These are phyloP conservation scores for Heliothis subflexa DNA, from an alignment of 1,140 invertebrate genomes.

Conservation along the genomic window DNA sequence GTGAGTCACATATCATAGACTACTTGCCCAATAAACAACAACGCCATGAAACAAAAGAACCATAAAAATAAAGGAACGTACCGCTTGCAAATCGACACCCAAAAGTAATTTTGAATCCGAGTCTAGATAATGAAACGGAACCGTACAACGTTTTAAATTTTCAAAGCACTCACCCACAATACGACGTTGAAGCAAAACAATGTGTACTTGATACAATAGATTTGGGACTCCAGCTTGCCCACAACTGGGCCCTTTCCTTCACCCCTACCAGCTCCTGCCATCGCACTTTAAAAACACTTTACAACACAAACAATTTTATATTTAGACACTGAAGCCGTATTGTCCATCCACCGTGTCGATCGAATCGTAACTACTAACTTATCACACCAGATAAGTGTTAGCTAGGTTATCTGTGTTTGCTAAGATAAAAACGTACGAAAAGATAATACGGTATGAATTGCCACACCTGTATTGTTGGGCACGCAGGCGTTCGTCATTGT, in stretches of 20 bases:
- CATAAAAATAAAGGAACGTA: background rate
- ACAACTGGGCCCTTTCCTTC: slow-evolving; percentile 79
- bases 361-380: slow-evolving; percentile 71
- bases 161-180: slow-evolving; percentile 87
- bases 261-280: slow-evolving; percentile 78
- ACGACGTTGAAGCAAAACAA: slow-evolving; percentile 91
- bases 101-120: slow-evolving; percentile 55
- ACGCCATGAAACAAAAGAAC: background rate
- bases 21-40: background rate
- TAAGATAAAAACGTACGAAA: slow-evolving; percentile 74
- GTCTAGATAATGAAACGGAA: slow-evolving; percentile 43
- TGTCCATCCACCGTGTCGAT: slow-evolving; percentile 66
- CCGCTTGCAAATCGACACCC: slow-evolving; percentile 40
- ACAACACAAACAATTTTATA: slow-evolving; percentile 57
- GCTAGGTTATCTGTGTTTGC: slow-evolving; percentile 83
- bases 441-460: slow-evolving; percentile 71
- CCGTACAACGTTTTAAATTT: slow-evolving; percentile 44
- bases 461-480: slow-evolving; percentile 72
- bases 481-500: slow-evolving; percentile 37
- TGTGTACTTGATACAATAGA: slow-evolving; percentile 90
- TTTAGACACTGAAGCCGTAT: slow-evolving; percentile 53
- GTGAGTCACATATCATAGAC: slow-evolving; percentile 19
- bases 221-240: slow-evolving; percentile 88
- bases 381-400: slow-evolving; percentile 71
- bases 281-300: slow-evolving; percentile 71